Base-by-base conservation (phyloP, 2,888 invertebrate genomes). In the Xanthia icteritia region DNA sequence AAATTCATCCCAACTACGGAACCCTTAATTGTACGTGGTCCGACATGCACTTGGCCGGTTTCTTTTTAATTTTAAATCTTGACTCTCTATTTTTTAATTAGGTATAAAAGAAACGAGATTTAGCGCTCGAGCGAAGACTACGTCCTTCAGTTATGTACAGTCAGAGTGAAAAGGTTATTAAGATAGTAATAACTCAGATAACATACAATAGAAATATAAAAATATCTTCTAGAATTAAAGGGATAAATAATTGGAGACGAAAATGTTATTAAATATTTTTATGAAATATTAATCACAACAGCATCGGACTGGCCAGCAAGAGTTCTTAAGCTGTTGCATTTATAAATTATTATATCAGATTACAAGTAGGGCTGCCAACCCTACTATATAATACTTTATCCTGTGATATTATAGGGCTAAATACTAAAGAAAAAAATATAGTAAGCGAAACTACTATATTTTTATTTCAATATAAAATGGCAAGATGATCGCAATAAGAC, bases 51-150 rank as follows among this genome's bases (percentile, higher is more conserved):
- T 39, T 39, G 8, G 39, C 39, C 6, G 6, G 39, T 42, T 42
- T 42, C 9, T 42, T 54, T 48, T 65, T n/a, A n/a, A n/a, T n/a
- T 27, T 54, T 36, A 48, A 70, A 54, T 56, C n/a, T 23, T 73
- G 27, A 74, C 68, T 70, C 27, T 54, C 36, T 61, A 64, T 73
- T 67, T 65, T 68, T 68, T 54, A n/a, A 45, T 36, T 66, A 9
- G 15, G 54, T 61, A 31, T 60, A 45, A 83, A 85, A 76, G 77
- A 77, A 88, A 82, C 79, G 86, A 87, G 76, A 88, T 86, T 85
- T 85, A 86, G 78, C 71, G 76, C 81, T 83, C 85, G 67, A 83
- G 86, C 72, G 85, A 5, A 4, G 0, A 45, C 72, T 54, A 60
- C 76, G 65, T 73, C 75, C 77, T 83, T 81, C 23, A 51, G 42